Percentiles rank a stretch among this genome's conserved stretches.
phyloP scores from a whole-genome alignment of 2,797 vertebrate genomes.

The Cyclopterus lumpus region DNA sequence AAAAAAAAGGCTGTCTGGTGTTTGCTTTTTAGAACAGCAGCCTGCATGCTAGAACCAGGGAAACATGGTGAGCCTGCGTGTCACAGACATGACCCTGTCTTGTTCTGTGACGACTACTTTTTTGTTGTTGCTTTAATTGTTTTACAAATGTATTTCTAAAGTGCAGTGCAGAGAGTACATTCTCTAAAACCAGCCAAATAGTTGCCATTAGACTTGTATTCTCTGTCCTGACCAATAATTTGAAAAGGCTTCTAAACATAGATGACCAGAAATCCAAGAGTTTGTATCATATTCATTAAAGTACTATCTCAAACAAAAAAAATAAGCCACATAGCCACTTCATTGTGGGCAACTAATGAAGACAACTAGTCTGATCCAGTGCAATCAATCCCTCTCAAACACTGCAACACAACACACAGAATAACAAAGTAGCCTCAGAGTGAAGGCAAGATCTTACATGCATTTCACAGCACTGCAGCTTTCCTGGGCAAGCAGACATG shows the following conservation, averaged over 20 bases:
- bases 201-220: background rate
- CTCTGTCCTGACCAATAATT: background rate
- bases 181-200: background rate
- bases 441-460: constrained; percentile 35
- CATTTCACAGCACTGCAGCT: constrained; percentile 14
- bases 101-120: constrained; percentile 1
- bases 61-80: constrained; percentile 16
- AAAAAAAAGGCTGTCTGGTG: background rate
- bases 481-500: background rate
- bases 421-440: background rate
- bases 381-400: constrained; percentile 8
- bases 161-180: background rate
- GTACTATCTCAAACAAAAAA: background rate
- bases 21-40: constrained; percentile 25
- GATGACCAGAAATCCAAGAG: background rate
- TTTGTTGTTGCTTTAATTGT: background rate
- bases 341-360: constrained; percentile 1
- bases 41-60: constrained; percentile 20
- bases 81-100: constrained; percentile 6
- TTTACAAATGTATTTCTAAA: background rate
- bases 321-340: background rate
- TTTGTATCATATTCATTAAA: background rate
- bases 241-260: background rate
- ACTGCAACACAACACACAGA: constrained; percentile 29
- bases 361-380: constrained; percentile 10